These are phyloP conservation scores for Erinaceus europaeus DNA, from an alignment of 2,113 vertebrate genomes.

Conservation along the genomic window DNA sequence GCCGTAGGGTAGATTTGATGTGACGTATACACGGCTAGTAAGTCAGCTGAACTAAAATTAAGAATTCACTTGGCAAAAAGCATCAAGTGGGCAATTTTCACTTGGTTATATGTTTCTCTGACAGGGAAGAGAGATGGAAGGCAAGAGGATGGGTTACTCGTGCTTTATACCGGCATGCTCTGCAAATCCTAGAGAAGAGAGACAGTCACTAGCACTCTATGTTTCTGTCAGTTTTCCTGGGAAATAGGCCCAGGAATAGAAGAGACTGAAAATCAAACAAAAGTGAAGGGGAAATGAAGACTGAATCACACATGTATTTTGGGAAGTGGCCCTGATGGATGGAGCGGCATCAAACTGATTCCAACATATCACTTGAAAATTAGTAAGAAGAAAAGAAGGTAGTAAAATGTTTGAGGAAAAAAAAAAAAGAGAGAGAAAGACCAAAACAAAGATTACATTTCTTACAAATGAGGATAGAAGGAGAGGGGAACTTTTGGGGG, in stretches of 20 bases:
- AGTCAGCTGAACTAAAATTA: too few relatives aligned
- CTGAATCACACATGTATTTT: conserved; percentile 39
- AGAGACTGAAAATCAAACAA: conserved; percentile 35
- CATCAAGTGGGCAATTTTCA: neutral
- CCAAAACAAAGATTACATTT: neutral
- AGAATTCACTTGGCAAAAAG: neutral
- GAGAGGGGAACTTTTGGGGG: neutral
- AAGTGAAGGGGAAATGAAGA: conserved; percentile 30
- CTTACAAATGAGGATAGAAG: neutral
- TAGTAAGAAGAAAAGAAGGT: neutral
- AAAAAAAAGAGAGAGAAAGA: neutral
- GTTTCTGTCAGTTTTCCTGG: conserved; percentile 54
- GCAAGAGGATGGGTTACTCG: conserved; percentile 30
- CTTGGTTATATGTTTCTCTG: too few relatives aligned
- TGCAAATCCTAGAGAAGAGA: conserved; percentile 45
- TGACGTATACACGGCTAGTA: neutral
- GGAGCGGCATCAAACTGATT: neutral
- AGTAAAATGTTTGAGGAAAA: too few relatives aligned
- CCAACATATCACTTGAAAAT: neutral
- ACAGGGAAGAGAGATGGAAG: neutral
- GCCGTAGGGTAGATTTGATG: neutral
- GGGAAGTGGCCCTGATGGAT: conserved; percentile 36
- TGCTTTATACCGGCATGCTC: conserved; percentile 39
- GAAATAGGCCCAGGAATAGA: conserved; percentile 42
- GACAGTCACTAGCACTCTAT: conserved; percentile 51